Evolutionary conservation across 2,888 invertebrate species (phyloP).

Genomic region (Agrotis puta): DNA sequence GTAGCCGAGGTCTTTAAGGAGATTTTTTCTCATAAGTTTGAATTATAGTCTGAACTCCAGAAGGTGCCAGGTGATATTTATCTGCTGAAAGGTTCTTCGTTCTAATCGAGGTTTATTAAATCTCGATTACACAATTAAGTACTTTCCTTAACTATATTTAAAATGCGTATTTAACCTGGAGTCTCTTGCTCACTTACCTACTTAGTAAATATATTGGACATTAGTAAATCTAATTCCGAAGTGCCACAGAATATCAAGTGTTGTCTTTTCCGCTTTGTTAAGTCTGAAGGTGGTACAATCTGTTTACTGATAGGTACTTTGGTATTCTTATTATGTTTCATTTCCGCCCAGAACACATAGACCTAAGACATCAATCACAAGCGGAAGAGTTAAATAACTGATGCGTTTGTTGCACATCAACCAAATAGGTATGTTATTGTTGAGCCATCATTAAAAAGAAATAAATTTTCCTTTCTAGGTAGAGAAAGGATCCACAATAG

Average conservation of each 20-base stretch:
- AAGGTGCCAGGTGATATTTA: not conserved
- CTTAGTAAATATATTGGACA: not conserved
- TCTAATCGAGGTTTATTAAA: not conserved
- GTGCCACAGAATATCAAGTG: constrained; percentile 24
- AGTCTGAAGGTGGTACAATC: constrained; percentile 25
- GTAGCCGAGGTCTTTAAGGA: not conserved
- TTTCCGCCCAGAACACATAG: not conserved
- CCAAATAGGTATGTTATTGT: not conserved
- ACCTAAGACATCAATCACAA: not conserved
- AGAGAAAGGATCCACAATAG: constrained; percentile 14
- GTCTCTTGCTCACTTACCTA: constrained; percentile 2
- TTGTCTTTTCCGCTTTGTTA: constrained; percentile 15
- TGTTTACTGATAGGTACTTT: not conserved
- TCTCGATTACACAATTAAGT: not conserved
- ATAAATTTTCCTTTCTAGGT: constrained; percentile 3
- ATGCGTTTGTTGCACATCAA: not conserved
- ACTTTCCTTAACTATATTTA: not conserved
- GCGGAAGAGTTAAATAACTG: not conserved
- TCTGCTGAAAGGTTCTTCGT: not conserved
- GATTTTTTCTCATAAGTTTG: not conserved
- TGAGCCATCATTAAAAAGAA: constrained; percentile 7
- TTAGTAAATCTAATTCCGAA: constrained; percentile 37
- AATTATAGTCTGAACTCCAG: not conserved
- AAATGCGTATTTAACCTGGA: constrained; percentile 5
- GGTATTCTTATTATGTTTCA: constrained; percentile 6